A percentile compares a stretch with the other conserved stretches of the same genome.
These are phyloP conservation scores for Alouatta palliata DNA, from an alignment of 2,113 vertebrate genomes.

Conservation along the genomic window DNA sequence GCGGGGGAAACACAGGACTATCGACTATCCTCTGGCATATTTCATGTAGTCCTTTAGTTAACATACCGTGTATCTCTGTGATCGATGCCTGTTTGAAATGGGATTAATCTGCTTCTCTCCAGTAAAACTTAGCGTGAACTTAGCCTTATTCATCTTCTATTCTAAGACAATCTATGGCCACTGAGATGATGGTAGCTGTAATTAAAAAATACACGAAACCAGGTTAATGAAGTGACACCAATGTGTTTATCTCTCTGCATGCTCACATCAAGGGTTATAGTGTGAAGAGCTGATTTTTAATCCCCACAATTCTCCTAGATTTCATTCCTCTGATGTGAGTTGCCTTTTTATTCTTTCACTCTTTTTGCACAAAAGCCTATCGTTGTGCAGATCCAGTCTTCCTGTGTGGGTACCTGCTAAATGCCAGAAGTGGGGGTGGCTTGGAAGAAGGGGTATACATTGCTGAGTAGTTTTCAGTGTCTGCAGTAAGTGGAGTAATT, in stretches of 20 bases:
- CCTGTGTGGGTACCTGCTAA: not conserved
- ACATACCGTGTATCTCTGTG: conserved; percentile 59
- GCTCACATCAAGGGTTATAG: not conserved
- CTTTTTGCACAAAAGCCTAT: not conserved
- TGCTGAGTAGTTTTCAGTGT: not conserved
- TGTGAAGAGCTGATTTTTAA: not conserved
- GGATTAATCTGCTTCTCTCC: conserved; percentile 57
- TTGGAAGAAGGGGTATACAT: not conserved
- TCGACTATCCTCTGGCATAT: not conserved
- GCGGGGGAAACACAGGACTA: not conserved
- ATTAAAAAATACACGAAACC: not conserved
- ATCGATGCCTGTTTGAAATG: conserved; percentile 66
- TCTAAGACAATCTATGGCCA: not conserved
- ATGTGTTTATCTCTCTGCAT: rapidly evolving
- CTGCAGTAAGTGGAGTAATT: not conserved
- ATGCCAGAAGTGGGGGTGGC: not conserved
- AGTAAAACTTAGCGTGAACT: conserved; percentile 53
- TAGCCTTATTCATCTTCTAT: conserved; percentile 18
- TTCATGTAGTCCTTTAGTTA: conserved; percentile 68
- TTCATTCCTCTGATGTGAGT: not conserved
- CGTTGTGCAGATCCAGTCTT: not conserved
- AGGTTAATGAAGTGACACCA: not conserved
- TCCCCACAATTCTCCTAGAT: not conserved
- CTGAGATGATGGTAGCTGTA: not conserved
- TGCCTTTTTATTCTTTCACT: not conserved